Evolutionary conservation across 2,888 invertebrate genomes (phyloP).

Genomic region (Epinotia brunnichana): DNA sequence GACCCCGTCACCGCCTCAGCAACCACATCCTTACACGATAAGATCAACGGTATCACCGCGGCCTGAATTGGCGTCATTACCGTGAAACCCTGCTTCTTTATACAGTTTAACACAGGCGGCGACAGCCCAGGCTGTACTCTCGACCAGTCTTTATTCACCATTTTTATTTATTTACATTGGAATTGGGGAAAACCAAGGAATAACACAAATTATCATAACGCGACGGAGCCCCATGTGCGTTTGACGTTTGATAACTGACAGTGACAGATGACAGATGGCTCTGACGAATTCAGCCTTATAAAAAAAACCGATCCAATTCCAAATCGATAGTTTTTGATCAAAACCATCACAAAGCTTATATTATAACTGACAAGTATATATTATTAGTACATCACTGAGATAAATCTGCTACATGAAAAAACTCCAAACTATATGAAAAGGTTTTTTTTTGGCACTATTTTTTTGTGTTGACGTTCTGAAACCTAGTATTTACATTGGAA

Average conservation of each 20-base stretch:
- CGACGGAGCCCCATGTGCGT: conserved; percentile 47
- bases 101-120: conserved; percentile 76
- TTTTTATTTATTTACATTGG: conserved; percentile 50
- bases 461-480: conserved; percentile 34
- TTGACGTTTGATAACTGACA: conserved; percentile 45
- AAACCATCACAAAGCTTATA: background rate
- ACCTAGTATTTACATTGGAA: background rate
- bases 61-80: conserved; percentile 88
- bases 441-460: background rate
- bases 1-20: conserved; percentile 99
- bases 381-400: background rate
- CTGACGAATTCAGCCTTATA: conserved; percentile 43
- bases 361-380: background rate
- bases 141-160: conserved; percentile 77
- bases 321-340: background rate
- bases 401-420: background rate
- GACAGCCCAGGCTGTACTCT: conserved; percentile 76
- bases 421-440: background rate
- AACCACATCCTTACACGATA: conserved; percentile 97
- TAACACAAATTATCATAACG: conserved; percentile 21
- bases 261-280: conserved; percentile 42
- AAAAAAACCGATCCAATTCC: background rate
- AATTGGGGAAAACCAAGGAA: conserved; percentile 23
- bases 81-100: conserved; percentile 80
- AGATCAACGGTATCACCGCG: conserved; percentile 93